Conservation (phyloP, 2,888 invertebrate genomes). For the Cylloceria caligata region DNA sequence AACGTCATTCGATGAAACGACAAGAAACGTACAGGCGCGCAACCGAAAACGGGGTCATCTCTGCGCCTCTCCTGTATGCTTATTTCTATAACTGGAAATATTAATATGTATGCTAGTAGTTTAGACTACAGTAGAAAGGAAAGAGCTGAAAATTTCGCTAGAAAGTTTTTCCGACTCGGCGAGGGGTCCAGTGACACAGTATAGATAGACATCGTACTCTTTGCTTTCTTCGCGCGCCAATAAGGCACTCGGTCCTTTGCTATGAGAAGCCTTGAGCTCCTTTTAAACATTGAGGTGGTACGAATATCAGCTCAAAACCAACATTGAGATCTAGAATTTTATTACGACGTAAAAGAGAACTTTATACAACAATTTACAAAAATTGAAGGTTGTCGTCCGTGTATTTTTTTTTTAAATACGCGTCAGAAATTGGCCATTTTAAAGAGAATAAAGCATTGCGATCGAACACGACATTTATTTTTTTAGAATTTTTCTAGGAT, state of each 20-base stretch:
- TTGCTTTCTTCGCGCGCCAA: background rate
- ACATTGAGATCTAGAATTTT: no score
- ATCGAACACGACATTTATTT: no score
- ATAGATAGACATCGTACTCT: constrained; percentile 12
- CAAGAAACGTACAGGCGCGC: constrained; percentile 53
- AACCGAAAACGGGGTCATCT: constrained; percentile 65
- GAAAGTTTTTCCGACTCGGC: constrained; percentile 70
- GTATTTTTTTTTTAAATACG: no score
- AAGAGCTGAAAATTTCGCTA: constrained; percentile 69
- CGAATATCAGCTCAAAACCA: no score
- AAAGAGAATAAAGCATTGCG: no score
- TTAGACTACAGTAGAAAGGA: constrained; percentile 59
- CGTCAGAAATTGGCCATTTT: no score
- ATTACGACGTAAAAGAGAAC: no score
- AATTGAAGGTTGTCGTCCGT: no score
- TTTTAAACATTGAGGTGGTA: no score
- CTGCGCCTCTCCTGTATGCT: constrained; percentile 53
- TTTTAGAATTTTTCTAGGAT: no score
- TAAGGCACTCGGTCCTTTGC: background rate
- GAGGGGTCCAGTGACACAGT: constrained; percentile 6
- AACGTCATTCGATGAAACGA: constrained; percentile 58
- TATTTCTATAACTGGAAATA: constrained; percentile 10
- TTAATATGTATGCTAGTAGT: background rate
- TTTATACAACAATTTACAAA: no score
- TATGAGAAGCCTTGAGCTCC: background rate